Evolutionary conservation across 2,113 vertebrate genomes (phyloP).

Genomic region (Notothenia coriiceps): DNA sequence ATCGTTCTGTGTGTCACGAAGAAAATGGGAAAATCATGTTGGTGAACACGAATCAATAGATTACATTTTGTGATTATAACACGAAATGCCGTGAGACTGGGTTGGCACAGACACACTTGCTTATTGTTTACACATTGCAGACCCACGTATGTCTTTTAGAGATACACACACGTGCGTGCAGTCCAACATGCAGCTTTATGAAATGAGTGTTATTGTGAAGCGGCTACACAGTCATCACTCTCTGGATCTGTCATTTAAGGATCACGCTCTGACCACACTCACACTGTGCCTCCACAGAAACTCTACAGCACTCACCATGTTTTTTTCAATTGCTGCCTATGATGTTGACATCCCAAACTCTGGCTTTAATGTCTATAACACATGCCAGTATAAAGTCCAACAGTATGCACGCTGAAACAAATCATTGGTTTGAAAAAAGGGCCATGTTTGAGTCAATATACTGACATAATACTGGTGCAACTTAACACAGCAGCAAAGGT

Average conservation of each 20-base stretch:
- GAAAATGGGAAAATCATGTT: too few species aligned
- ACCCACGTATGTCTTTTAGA: constrained; percentile 17
- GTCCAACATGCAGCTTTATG: constrained; percentile 49
- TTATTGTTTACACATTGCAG: constrained; percentile 20
- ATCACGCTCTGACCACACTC: constrained; percentile 70
- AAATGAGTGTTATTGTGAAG: constrained; percentile 77
- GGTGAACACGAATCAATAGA: too few species aligned
- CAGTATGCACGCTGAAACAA: not conserved
- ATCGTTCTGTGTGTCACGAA: too few species aligned
- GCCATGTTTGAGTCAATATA: not conserved
- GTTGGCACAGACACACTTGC: not conserved
- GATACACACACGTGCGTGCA: constrained; percentile 27
- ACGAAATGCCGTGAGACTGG: too few species aligned
- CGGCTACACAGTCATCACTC: constrained; percentile 80
- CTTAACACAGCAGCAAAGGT: not conserved
- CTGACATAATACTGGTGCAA: not conserved
- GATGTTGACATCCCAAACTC: constrained; percentile 41
- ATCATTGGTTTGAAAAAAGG: not conserved
- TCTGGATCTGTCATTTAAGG: constrained; percentile 79
- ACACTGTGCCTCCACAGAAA: constrained; percentile 67
- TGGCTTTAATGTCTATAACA: constrained; percentile 43
- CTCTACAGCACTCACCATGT: constrained; percentile 43
- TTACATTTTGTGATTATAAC: too few species aligned
- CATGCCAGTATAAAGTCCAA: constrained; percentile 23
- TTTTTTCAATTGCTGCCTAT: constrained; percentile 48